phyloP scores from a whole-genome alignment of 1,140 invertebrate species.

The Archivesica marissinica region DNA sequence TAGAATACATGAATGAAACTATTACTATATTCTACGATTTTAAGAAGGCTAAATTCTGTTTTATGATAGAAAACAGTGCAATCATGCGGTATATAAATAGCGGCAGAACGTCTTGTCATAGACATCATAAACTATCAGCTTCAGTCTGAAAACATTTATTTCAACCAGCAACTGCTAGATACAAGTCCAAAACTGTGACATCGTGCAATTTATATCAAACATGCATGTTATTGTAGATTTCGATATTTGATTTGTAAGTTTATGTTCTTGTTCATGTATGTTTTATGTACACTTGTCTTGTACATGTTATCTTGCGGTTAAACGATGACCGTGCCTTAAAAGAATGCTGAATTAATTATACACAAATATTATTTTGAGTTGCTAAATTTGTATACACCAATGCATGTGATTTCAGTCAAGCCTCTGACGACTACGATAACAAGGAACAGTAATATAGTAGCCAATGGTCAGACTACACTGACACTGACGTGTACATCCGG shows the following conservation, averaged over 20 bases:
- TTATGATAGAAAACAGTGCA: neutral
- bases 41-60: neutral
- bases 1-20: neutral
- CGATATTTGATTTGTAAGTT: neutral
- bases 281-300: neutral
- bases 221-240: no score
- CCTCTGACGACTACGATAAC: neutral
- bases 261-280: neutral
- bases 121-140: no score
- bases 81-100: neutral
- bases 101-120: no score
- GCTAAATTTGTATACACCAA: neutral
- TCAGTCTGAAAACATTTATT: no score
- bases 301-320: neutral
- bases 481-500: neutral
- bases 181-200: no score
- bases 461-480: neutral
- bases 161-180: no score
- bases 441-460: neutral
- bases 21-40: neutral
- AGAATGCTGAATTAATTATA: neutral
- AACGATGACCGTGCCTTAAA: neutral
- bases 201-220: no score
- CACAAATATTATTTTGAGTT: neutral
- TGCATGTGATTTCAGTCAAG: neutral